Base-by-base conservation (phyloP, 2,113 vertebrate species). In the Thamnaconus septentrionalis region DNA sequence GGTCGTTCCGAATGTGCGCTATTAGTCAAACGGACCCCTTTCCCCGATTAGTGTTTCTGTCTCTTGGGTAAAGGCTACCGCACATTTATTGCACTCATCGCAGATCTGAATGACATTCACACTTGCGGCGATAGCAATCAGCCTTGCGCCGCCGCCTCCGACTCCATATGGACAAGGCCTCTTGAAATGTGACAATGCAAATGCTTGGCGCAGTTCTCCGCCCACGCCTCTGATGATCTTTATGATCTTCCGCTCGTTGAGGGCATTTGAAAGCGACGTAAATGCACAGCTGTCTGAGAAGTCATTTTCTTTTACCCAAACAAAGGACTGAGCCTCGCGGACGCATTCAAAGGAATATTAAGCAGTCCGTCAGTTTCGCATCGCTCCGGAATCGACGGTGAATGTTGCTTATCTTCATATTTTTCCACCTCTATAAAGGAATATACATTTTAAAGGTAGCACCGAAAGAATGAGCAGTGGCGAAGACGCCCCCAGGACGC, bases 11-110 rank as follows among this genome's bases (percentile, higher is more conserved):
- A 88, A 76, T 66, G 67, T 69, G 67, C 59, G 70, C 78, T 81
- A 90, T 90, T 90, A 89, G 85, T 86, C 81, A 82, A 79, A 66
- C 76, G 69, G 77, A 75, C 63, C 84, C 89, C 76, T 84, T 89
- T 90, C 88, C 72, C 84, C 88, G 89, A 75, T 67, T 56, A 73
- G 66, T 82, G 84, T 88, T 79, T 71, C 83, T 76, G 79, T 84
- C 79, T 81, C 75, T 41, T 73, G 76, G 81, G 78, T 68, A 79
- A 75, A 78, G 83, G 77, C 77, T 72, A 63, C 59, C 61, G 80
- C 56, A 61, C 72, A 75, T 66, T 81, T 76, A 66, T 68, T 68
- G 77, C 79, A 76, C 71, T 81, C 47, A 39, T 18, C 43, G 43
- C 62, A 65, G 50, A 71, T 64, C 61, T 86, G n/a, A 87, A 90